A percentile compares a stretch with the other conserved stretches of the same genome.
phyloP scores from a whole-genome alignment of 2,888 invertebrate species.

The Pyrocoelia pectoralis region DNA sequence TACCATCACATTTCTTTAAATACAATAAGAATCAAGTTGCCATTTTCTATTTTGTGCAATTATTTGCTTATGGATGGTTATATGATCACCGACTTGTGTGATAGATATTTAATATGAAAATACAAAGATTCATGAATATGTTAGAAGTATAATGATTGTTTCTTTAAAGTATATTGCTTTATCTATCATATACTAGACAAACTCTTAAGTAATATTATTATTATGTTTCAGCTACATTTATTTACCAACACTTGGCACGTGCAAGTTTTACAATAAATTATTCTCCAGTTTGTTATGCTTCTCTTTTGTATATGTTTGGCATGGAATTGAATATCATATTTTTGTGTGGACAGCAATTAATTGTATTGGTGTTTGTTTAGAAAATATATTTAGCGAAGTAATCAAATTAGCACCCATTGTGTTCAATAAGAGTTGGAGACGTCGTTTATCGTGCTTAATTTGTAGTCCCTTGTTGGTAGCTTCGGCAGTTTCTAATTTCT shows the following conservation, averaged over 20 bases:
- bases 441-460: conserved; percentile 73
- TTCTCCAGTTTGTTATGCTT: conserved; percentile 80
- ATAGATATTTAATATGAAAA: too few relatives aligned
- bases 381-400: conserved; percentile 68
- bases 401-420: conserved; percentile 48
- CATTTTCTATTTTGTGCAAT: too few relatives aligned
- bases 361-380: conserved; percentile 79
- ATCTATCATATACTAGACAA: too few relatives aligned
- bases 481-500: conserved; percentile 87
- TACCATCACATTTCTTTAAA: too few relatives aligned
- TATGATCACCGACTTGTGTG: too few relatives aligned
- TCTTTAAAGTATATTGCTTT: too few relatives aligned
- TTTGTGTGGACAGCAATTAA: conserved; percentile 90
- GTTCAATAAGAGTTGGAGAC: conserved; percentile 56
- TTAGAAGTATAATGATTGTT: too few relatives aligned
- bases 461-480: conserved; percentile 78
- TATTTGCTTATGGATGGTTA: too few relatives aligned
- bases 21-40: too few relatives aligned
- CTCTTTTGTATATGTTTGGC: conserved; percentile 89
- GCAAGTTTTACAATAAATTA: conserved; percentile 65
- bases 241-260: conserved; percentile 52
- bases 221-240: conserved; percentile 38
- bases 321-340: conserved; percentile 80
- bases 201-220: too few relatives aligned
- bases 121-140: too few relatives aligned